Conservation (phyloP, 2,113 vertebrate genomes). For the Toxotes chatareus region DNA sequence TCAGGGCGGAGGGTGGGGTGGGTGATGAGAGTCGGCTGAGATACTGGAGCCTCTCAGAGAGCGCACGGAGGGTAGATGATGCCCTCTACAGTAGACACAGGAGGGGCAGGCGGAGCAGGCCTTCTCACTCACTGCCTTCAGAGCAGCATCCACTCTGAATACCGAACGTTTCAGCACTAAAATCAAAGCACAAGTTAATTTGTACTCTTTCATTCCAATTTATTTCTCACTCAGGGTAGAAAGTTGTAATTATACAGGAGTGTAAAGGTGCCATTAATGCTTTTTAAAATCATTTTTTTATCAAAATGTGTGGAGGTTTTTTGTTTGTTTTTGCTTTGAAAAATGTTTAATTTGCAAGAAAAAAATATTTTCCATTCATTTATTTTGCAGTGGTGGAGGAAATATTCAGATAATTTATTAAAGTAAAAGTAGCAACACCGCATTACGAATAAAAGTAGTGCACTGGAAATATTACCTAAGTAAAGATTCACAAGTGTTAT, state of each 20-base stretch:
- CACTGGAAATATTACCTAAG: background rate
- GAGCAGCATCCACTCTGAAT: background rate
- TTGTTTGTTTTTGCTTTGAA: background rate
- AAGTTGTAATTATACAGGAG: background rate
- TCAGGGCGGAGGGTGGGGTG: slow-evolving; percentile 56
- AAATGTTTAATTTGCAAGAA: background rate
- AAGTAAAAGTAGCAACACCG: background rate
- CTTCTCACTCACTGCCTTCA: slow-evolving; percentile 13
- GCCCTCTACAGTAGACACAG: slow-evolving; percentile 83
- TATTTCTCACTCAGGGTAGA: background rate
- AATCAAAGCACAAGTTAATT: background rate
- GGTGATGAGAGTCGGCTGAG: slow-evolving; percentile 54
- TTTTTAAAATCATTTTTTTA: background rate
- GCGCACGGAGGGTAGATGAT: slow-evolving; percentile 79
- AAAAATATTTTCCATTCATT: background rate
- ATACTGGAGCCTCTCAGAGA: slow-evolving; percentile 64
- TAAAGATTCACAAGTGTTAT: background rate
- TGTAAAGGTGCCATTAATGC: too few species aligned
- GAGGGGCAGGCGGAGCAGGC: slow-evolving; percentile 49
- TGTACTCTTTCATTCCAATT: background rate
- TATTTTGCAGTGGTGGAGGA: background rate
- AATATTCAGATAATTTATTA: background rate
- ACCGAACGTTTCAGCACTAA: background rate
- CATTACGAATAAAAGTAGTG: background rate
- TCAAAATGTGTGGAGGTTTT: background rate